A percentile compares a stretch with the other conserved stretches of the same genome.
These are phyloP conservation scores for Anableps anableps DNA, from an alignment of 2,797 vertebrate genomes.

Conservation along the genomic window DNA sequence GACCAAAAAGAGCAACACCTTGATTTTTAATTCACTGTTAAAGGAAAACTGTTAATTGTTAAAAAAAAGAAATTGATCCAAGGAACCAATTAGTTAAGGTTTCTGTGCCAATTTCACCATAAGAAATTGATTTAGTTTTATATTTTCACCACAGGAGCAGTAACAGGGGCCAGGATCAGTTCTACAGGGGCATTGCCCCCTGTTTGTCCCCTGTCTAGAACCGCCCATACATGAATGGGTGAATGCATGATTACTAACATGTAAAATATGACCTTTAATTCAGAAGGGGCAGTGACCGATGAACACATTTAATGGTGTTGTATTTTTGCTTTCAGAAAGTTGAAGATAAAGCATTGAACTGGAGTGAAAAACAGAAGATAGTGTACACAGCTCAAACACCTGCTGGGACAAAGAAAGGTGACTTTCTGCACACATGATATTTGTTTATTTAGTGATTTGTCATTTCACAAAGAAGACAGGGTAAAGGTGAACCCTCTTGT, in stretches of 20 bases:
- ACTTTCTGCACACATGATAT: not conserved
- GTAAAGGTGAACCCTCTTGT: too few species aligned
- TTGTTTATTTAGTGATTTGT: not conserved
- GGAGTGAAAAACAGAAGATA: conserved; percentile 80
- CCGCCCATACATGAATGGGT: not conserved
- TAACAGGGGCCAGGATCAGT: not conserved
- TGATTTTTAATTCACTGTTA: too few species aligned
- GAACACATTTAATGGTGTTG: not conserved
- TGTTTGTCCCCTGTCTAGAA: not conserved
- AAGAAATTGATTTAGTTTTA: too few species aligned
- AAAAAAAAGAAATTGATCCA: too few species aligned
- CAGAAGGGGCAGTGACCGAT: not conserved
- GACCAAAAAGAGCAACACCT: too few species aligned
- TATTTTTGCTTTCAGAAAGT: conserved; percentile 63
- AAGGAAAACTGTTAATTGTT: too few species aligned
- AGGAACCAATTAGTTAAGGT: too few species aligned
- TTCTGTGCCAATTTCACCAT: too few species aligned
- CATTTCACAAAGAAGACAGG: too few species aligned
- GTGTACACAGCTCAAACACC: conserved; percentile 75
- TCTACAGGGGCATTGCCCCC: not conserved
- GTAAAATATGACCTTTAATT: not conserved
- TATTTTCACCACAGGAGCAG: too few species aligned
- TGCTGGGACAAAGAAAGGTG: conserved; percentile 89
- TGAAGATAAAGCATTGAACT: conserved; percentile 61
- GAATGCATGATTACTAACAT: not conserved